Percentiles rank a stretch among this genome's conserved stretches.
phyloP scores from a whole-genome alignment of 1,140 invertebrate species.

The Potamilus streckersoni region DNA sequence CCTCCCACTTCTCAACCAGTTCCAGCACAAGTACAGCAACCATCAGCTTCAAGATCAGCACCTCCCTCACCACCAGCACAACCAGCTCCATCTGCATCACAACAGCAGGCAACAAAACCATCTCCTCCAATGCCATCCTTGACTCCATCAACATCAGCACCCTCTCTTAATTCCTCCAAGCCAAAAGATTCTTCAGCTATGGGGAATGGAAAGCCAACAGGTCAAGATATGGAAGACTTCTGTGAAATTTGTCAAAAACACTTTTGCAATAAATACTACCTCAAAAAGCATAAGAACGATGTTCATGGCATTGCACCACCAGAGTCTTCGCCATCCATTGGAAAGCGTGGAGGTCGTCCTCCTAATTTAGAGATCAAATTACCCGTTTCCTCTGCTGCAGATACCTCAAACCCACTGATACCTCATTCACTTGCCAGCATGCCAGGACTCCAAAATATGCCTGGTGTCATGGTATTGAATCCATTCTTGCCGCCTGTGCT shows the following conservation, averaged over 20 bases:
- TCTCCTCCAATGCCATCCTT: constrained; percentile 28
- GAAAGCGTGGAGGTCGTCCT: constrained; percentile 39
- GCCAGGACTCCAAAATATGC: constrained; percentile 56
- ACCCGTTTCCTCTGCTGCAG: constrained; percentile 37
- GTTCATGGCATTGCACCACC: constrained; percentile 72
- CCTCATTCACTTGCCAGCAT: constrained; percentile 59
- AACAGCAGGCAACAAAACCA: constrained; percentile 29
- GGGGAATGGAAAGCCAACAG: constrained; percentile 28
- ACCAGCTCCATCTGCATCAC: constrained; percentile 23
- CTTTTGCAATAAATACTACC: constrained; percentile 72
- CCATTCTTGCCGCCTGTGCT: constrained; percentile 66
- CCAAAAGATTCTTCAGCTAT: constrained; percentile 13
- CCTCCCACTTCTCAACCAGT: constrained; percentile 34
- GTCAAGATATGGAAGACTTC: constrained; percentile 63
- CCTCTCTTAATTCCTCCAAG: constrained; percentile 24
- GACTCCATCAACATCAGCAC: constrained; percentile 19
- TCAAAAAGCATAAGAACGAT: constrained; percentile 74
- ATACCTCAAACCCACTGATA: constrained; percentile 49
- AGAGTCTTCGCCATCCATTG: constrained; percentile 39
- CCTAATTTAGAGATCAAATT: constrained; percentile 36
- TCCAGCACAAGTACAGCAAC: constrained; percentile 14
- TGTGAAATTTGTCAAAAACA: constrained; percentile 69
- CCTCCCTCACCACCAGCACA: constrained; percentile 22
- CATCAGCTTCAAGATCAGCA: not conserved
- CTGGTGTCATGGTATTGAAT: constrained; percentile 65